phyloP scores from a whole-genome alignment of 2,888 invertebrate genomes.

The Morpho helenor region DNA sequence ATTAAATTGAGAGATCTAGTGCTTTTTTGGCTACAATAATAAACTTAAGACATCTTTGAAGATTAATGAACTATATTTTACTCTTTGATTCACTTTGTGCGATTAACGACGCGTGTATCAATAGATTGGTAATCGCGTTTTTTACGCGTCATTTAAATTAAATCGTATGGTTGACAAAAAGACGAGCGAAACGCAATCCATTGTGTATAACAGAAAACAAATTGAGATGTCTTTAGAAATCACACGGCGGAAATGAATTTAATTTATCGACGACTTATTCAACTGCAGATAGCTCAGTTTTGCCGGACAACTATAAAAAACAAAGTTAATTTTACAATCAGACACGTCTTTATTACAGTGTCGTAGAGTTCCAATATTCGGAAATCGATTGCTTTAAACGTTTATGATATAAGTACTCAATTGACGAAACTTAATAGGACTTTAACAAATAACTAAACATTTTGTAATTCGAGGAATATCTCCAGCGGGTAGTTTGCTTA shows the following conservation, averaged over 20 bases:
- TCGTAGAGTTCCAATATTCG: conserved; percentile 30
- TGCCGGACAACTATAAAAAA: conserved; percentile 62
- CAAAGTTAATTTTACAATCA: conserved; percentile 32
- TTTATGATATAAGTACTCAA: conserved; percentile 3
- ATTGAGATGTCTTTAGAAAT: conserved; percentile 72
- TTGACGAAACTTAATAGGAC: conserved; percentile 64
- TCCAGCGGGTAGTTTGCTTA: conserved; percentile 68
- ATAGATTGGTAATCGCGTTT: conserved; percentile 1
- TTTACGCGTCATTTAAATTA: conserved; percentile 50
- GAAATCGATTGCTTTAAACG: conserved; percentile 16
- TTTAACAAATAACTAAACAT: conserved; percentile 78
- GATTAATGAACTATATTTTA: too few species aligned
- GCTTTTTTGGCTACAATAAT: too few species aligned
- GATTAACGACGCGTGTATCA: conserved; percentile 2
- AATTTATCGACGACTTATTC: conserved; percentile 76
- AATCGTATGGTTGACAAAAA: conserved; percentile 35
- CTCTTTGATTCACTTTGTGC: neutral
- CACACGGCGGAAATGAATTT: conserved; percentile 74
- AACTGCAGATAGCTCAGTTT: conserved; percentile 58
- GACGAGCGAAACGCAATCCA: conserved; percentile 41
- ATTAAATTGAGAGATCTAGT: too few species aligned
- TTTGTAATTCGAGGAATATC: conserved; percentile 72
- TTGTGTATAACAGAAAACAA: conserved; percentile 63
- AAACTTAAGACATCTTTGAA: neutral
- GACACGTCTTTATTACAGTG: conserved; percentile 26